These are phyloP conservation scores for Masnerella sp. DNA, from an alignment of 2,888 invertebrate genomes.

Conservation along the genomic window DNA sequence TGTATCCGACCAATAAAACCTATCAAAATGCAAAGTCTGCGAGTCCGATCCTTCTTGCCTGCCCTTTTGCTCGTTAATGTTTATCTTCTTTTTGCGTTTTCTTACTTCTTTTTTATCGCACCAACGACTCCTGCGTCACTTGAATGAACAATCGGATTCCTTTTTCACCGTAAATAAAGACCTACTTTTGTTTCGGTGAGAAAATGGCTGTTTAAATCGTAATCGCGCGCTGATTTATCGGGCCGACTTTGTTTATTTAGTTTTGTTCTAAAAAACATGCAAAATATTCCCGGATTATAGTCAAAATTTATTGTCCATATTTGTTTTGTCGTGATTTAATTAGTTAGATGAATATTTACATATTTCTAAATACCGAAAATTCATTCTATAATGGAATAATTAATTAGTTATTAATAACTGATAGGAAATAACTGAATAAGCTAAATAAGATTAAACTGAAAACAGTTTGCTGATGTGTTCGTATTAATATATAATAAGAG, in stretches of 20 bases:
- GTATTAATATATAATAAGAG: too few relatives aligned
- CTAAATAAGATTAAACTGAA: too few relatives aligned
- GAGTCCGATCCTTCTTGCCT: constrained; percentile 31
- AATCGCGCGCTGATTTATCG: constrained; percentile 4
- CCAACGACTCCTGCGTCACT: constrained; percentile 14
- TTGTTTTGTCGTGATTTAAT: too few relatives aligned
- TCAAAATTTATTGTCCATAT: too few relatives aligned
- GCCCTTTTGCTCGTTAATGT: constrained; percentile 32
- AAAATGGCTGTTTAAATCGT: constrained; percentile 22
- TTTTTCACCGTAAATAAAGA: constrained; percentile 24
- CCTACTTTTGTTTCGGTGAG: constrained; percentile 24
- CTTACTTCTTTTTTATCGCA: constrained; percentile 5
- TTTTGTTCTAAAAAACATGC: too few relatives aligned
- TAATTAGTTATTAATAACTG: too few relatives aligned
- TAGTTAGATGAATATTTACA: too few relatives aligned
- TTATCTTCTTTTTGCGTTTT: constrained; percentile 11
- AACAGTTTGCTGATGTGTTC: too few relatives aligned
- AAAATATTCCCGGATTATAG: not conserved
- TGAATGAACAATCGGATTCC: constrained; percentile 23
- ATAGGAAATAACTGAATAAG: too few relatives aligned
- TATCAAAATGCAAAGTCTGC: constrained; percentile 49
- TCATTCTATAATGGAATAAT: too few relatives aligned
- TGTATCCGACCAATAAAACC: constrained; percentile 75
- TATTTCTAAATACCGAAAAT: too few relatives aligned
- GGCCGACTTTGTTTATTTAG: not conserved